Evolutionary conservation across 2,888 invertebrate genomes (phyloP).

Genomic region (Hyalella azteca): DNA sequence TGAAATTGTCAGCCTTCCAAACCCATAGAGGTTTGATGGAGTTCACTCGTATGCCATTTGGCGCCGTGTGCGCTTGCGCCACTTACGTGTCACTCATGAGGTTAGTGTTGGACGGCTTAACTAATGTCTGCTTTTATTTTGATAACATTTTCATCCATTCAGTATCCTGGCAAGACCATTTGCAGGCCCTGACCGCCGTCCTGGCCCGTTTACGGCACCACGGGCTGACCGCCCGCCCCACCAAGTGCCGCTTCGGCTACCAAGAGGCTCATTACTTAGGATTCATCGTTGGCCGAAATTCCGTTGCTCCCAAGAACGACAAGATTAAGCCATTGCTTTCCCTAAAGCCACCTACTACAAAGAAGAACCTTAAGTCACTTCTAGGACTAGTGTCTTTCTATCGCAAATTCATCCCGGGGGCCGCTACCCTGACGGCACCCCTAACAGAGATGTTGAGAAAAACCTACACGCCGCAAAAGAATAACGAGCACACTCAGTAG

Average conservation of each 20-base stretch:
- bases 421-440: too few species aligned
- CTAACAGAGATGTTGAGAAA: too few species aligned
- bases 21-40: slow-evolving; percentile 40
- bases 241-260: slow-evolving; percentile 19
- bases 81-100: too few species aligned
- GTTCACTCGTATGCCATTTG: slow-evolving; percentile 32
- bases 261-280: slow-evolving; percentile 8
- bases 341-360: background rate
- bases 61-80: slow-evolving; percentile 35
- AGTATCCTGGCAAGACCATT: background rate
- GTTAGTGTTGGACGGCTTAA: background rate
- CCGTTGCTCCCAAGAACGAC: background rate
- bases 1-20: slow-evolving; percentile 11
- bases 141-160: too few species aligned
- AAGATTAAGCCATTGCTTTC: background rate
- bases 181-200: background rate
- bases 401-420: too few species aligned
- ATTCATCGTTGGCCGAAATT: background rate
- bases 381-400: slow-evolving; percentile 12
- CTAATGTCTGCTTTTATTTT: slow-evolving; percentile 26
- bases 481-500: too few species aligned
- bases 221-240: background rate
- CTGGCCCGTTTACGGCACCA: background rate
- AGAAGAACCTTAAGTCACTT: slow-evolving; percentile 24
- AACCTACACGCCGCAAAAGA: too few species aligned